These are phyloP conservation scores for Acrocephalus arundinaceus DNA, from an alignment of 2,113 vertebrate genomes.

Conservation along the genomic window DNA sequence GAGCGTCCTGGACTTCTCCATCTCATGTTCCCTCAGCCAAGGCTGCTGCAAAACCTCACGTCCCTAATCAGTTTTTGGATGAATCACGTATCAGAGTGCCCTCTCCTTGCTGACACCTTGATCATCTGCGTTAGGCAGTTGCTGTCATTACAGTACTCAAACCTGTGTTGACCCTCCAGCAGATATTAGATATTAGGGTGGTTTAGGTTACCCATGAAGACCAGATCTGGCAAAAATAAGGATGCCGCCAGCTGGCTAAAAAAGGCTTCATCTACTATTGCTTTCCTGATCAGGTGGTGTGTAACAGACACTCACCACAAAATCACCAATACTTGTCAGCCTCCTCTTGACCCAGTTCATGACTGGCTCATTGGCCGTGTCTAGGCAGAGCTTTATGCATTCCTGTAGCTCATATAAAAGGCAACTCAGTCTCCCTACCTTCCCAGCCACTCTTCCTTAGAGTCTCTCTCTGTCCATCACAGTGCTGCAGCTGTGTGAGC, in stretches of 20 bases:
- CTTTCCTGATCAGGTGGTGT: not conserved
- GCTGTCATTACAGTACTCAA: not conserved
- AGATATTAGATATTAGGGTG: not conserved
- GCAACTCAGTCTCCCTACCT: not conserved
- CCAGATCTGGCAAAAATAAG: not conserved
- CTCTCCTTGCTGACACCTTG: not conserved
- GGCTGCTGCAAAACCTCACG: not conserved
- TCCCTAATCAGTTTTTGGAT: not conserved
- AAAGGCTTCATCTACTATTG: not conserved
- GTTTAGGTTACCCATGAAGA: not conserved
- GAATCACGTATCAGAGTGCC: not conserved
- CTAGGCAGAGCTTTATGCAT: not conserved
- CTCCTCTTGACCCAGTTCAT: not conserved
- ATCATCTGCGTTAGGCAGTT: not conserved
- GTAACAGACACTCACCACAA: not conserved
- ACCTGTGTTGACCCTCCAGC: not conserved
- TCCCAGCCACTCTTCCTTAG: not conserved
- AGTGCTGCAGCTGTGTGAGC: not conserved
- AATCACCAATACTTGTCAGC: not conserved
- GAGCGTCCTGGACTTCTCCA: not conserved
- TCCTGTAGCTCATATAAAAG: not conserved
- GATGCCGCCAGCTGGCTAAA: not conserved
- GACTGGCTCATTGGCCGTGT: not conserved
- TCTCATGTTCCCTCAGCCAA: not conserved
- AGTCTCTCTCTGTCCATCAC: not conserved